A percentile compares a stretch with the other conserved stretches of the same genome.
These are phyloP conservation scores for Drosophila ercepeae DNA, from an alignment of 1,140 invertebrate genomes.

Conservation along the genomic window DNA sequence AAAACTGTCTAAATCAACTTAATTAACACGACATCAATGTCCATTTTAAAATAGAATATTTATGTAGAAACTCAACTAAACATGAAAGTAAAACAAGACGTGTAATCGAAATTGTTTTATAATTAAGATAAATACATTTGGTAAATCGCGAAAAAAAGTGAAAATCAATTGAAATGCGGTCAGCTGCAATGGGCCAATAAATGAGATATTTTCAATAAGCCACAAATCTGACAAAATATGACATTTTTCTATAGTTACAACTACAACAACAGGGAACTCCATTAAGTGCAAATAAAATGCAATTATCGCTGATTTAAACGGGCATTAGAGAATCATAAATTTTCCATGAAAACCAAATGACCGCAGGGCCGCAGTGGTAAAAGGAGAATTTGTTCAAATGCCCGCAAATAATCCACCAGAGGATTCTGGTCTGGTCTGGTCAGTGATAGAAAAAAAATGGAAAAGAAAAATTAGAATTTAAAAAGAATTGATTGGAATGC, in stretches of 20 bases:
- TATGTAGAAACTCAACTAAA: slow-evolving; percentile 7
- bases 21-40: slow-evolving; percentile 28
- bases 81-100: neutral
- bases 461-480: slow-evolving; percentile 55
- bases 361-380: slow-evolving; percentile 1
- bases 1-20: slow-evolving; percentile 50
- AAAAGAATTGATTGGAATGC: slow-evolving; percentile 26
- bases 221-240: slow-evolving; percentile 54
- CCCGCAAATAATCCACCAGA: slow-evolving; percentile 35
- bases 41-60: slow-evolving; percentile 35
- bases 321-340: slow-evolving; percentile 60
- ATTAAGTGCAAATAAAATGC: slow-evolving; percentile 51
- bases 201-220: slow-evolving; percentile 32
- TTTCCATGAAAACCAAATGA: slow-evolving; percentile 26
- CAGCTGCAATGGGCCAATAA: slow-evolving; percentile 20
- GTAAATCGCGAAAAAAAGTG: slow-evolving; percentile 34
- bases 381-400: slow-evolving; percentile 15
- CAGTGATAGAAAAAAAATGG: no score
- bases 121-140: neutral
- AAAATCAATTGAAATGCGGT: slow-evolving; percentile 74
- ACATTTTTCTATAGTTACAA: slow-evolving; percentile 28
- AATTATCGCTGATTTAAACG: slow-evolving; percentile 67
- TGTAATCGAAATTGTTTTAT: slow-evolving; percentile 21
- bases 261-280: neutral
- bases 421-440: slow-evolving; percentile 53